phyloP scores from a whole-genome alignment of 2,797 vertebrate genomes.

The Decapterus maruadsi region DNA sequence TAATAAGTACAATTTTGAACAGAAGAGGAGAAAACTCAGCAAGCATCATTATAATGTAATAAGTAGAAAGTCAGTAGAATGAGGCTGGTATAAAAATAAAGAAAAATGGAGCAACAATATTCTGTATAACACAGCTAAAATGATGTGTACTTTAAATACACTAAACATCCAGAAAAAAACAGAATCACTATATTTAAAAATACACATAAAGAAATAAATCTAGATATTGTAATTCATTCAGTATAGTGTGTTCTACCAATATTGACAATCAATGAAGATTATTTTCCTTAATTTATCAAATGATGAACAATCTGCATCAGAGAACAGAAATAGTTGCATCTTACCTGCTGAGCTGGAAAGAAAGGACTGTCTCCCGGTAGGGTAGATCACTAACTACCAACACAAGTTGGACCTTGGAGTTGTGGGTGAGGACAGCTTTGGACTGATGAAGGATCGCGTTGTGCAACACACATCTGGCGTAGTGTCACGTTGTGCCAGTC shows the following conservation, averaged over 20 bases:
- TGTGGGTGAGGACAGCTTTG: constrained; percentile 16
- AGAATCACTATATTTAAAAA: neutral
- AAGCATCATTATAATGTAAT: neutral
- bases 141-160: neutral
- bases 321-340: constrained; percentile 43
- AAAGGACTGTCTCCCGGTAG: constrained; percentile 38
- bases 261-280: neutral
- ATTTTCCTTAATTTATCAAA: neutral
- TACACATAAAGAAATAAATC: neutral
- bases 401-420: constrained; percentile 84
- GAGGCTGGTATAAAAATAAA: neutral
- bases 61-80: neutral
- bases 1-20: constrained; percentile 26
- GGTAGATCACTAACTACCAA: constrained; percentile 58
- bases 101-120: neutral
- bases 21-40: neutral
- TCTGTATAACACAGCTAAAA: neutral
- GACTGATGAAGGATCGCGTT: constrained; percentile 51
- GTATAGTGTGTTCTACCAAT: neutral
- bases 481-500: constrained; percentile 67
- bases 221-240: neutral
- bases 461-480: constrained; percentile 60
- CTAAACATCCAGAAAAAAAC: neutral
- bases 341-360: constrained; percentile 75
- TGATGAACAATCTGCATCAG: neutral